A percentile compares a stretch with the other conserved stretches of the same genome.
Conservation (phyloP, 2,888 invertebrate species). For the Brachyopa scutellaris region DNA sequence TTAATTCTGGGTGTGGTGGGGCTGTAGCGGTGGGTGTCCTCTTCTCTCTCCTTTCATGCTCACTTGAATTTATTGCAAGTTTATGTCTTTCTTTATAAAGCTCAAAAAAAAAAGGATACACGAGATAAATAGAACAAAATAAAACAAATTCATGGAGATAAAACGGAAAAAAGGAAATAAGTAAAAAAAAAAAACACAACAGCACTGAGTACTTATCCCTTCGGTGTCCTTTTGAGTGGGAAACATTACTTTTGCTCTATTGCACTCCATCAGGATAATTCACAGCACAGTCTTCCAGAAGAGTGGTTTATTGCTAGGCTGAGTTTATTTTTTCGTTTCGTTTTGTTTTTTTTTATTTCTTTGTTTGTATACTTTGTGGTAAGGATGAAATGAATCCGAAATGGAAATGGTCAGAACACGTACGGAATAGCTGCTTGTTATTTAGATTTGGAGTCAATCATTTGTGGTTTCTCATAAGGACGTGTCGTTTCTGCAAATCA, state of each 20-base stretch:
- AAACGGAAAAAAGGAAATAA: conserved; percentile 14
- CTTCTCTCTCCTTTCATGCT: conserved; percentile 23
- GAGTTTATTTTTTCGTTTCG: not conserved
- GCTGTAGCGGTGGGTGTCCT: too few relatives aligned
- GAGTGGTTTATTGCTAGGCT: conserved; percentile 25
- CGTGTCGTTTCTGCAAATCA: too few relatives aligned
- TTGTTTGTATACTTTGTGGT: not conserved
- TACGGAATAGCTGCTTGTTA: not conserved
- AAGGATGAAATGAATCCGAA: not conserved
- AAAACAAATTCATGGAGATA: conserved; percentile 6
- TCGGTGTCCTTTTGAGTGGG: conserved; percentile 33
- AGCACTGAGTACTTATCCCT: conserved; percentile 17
- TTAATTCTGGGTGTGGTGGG: conserved; percentile 47
- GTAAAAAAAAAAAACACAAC: not conserved
- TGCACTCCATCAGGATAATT: conserved; percentile 53
- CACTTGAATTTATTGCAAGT: conserved; percentile 61
- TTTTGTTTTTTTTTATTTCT: not conserved
- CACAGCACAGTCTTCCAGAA: conserved; percentile 25
- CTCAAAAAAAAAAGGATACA: conserved; percentile 36
- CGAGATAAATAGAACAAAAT: conserved; percentile 24
- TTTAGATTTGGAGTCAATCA: too few relatives aligned
- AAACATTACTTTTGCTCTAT: conserved; percentile 40
- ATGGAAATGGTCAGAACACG: not conserved
- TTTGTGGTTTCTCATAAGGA: too few relatives aligned
- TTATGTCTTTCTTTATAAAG: conserved; percentile 16